These are phyloP conservation scores for Mechanitis messenoides DNA, from an alignment of 2,888 invertebrate species.

Conservation along the genomic window DNA sequence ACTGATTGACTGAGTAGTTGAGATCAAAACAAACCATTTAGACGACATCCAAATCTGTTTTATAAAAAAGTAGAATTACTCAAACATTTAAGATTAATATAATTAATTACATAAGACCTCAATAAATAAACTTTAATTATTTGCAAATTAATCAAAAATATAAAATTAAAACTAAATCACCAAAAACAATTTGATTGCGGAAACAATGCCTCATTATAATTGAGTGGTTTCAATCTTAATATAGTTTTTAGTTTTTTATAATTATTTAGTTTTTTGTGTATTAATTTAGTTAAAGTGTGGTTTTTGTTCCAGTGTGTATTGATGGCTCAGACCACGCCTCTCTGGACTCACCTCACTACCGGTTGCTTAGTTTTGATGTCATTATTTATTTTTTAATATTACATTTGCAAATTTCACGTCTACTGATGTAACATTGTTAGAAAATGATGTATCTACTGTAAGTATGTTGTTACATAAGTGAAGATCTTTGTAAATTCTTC, in stretches of 20 bases:
- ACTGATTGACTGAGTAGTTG: not conserved
- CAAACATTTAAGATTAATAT: not conserved
- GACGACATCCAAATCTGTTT: not conserved
- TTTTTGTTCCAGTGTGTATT: slow-evolving; percentile 23
- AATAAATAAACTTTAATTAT: not conserved
- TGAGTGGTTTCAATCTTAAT: slow-evolving; percentile 22
- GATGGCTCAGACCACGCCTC: not conserved
- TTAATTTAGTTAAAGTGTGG: slow-evolving; percentile 22
- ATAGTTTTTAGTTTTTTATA: slow-evolving; percentile 13
- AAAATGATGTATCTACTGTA: no score
- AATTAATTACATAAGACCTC: not conserved
- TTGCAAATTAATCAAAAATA: not conserved
- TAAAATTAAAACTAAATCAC: slow-evolving; percentile 15
- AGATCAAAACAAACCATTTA: not conserved
- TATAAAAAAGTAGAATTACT: not conserved
- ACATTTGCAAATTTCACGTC: not conserved
- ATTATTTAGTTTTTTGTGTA: not conserved
- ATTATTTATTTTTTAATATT: slow-evolving; percentile 49
- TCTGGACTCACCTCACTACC: slow-evolving; percentile 45
- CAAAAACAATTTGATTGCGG: slow-evolving; percentile 22
- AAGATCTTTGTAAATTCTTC: no score
- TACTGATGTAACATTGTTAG: no score
- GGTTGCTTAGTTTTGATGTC: slow-evolving; percentile 52
- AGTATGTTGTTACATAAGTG: no score
- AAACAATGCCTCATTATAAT: slow-evolving; percentile 25